Percentiles rank a stretch among this genome's conserved stretches.
Conservation (phyloP, 2,113 vertebrate genomes). For the Cynocephalus volans region DNA sequence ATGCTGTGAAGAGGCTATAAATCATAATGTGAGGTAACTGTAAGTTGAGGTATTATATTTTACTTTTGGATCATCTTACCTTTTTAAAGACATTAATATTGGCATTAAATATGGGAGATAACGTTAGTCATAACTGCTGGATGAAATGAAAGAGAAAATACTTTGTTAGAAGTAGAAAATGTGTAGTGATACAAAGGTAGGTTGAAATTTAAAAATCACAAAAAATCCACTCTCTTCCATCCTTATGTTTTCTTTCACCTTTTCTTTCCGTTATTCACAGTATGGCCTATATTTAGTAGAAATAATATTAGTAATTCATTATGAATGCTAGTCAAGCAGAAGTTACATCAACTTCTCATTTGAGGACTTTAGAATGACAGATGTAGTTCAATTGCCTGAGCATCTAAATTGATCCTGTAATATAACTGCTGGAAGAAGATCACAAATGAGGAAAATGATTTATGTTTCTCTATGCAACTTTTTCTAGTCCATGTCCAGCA, state of each 20-base stretch:
- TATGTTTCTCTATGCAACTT: neutral
- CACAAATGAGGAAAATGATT: constrained; percentile 57
- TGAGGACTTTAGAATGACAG: constrained; percentile 60
- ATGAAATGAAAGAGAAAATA: neutral
- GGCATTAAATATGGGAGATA: neutral
- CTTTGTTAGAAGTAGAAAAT: neutral
- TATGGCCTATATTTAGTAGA: neutral
- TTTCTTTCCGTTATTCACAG: neutral
- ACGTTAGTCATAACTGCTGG: neutral
- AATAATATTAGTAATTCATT: constrained; percentile 59
- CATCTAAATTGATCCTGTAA: constrained; percentile 53
- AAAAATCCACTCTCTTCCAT: neutral
- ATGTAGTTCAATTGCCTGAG: constrained; percentile 31
- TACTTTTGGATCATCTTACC: neutral
- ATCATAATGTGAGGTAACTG: neutral
- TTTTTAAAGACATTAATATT: neutral
- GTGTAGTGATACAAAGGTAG: neutral
- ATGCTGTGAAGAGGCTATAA: neutral
- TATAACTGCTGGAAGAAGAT: constrained; percentile 44
- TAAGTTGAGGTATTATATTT: neutral
- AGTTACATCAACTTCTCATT: constrained; percentile 13
- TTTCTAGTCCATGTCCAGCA: constrained; percentile 3
- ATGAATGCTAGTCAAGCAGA: constrained; percentile 7
- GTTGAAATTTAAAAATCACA: neutral
- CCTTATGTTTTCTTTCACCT: neutral